Evolutionary conservation across 2,113 vertebrate species (phyloP), one percentile per base, ranked within the genome.

Genomic region (Thamnaconus septentrionalis): DNA sequence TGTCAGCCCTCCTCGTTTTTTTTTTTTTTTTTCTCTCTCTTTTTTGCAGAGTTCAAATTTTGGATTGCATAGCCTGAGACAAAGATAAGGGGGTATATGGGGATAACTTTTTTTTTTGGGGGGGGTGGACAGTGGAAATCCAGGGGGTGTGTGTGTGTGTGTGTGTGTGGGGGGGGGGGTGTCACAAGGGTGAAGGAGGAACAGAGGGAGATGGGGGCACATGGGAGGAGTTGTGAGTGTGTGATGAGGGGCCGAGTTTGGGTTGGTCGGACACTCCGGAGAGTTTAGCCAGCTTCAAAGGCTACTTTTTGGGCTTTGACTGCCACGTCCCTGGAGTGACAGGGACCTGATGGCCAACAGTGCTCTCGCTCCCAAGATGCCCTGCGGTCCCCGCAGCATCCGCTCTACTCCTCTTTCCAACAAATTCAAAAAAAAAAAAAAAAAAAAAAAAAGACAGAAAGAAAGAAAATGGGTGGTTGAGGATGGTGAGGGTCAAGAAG

Each of bases 281-380:
- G 89, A 83, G 73, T 78, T 80, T 65, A 73, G 53, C 56, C 82
- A 84, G 82, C 87, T 89, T 90, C 83, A 88, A 88, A 90, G 83
- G 73, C 69, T 89, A 86, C 75, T 86, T 78, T 80, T 73, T 31
- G 59, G 53, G 39, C 73, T 85, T 78, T 87, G 82, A 88, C 69
- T 83, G 85, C 86, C 75, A 81, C 82, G 73, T 77, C 83, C 83
- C 84, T 59, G 82, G 85, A 87, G 87, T 79, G 79, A 81, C 76
- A 74, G 63, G 75, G 80, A 86, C 86, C 82, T 82, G 76, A 76
- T 73, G 71, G 76, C 76, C 80, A 83, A 68, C 75, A 53, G 70
- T 58, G 55, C 73, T 60, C 75, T 61, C 63, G 52, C 75, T 90
- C 87, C 86, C 89, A 80, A 64, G 86, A 87, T 84, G 82, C 86